Base-by-base conservation (phyloP, 2,888 invertebrate species). In the Catocala nupta region DNA sequence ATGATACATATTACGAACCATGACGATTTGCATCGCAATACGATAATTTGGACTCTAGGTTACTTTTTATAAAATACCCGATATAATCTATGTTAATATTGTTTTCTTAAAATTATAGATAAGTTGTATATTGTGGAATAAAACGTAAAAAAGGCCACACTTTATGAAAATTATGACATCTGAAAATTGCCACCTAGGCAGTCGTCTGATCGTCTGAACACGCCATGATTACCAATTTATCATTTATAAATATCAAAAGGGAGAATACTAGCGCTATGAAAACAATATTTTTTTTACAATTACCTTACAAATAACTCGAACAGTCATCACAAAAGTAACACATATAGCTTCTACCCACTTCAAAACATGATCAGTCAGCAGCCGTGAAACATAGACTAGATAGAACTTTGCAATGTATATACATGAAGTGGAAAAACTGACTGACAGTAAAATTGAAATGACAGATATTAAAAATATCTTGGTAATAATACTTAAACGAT, bases 261-360 rank as follows among this genome's bases (percentile, higher is more conserved):
- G 39, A 50, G 55, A 60, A 59, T 12, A 51, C 47, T 39, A 51
- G 59, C 34, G 36, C 45, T 51, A 33, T 48, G 25, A 65, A 72
- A 73, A 63, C 61, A 60, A 66, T 68, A 55, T 71, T 76, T 75
- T 47, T 78, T 72, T 68, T 65, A 66, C 59, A 80, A 83, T 87
- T 93, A 93, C 93, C 93, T 93, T 91, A 90, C 77, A 90, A 91
- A 86, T 89, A 87, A 88, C 86, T 90, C 88, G 91, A 88, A 90
- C 88, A 92, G 88, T 90, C 93, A 93, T 93, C 92, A 93, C 93
- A 93, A 91, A 91, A 90, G 88, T 90, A 92, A 91, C 91, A 92
- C 90, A 89, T 90, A 86, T 85, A 86, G 81, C 88, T 88, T 88
- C 80, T 88, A 85, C 81, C 88, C 89, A 91, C 93, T 90, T 92